phyloP scores from a whole-genome alignment of 2,797 vertebrate genomes.

The Nyctibius grandis region DNA sequence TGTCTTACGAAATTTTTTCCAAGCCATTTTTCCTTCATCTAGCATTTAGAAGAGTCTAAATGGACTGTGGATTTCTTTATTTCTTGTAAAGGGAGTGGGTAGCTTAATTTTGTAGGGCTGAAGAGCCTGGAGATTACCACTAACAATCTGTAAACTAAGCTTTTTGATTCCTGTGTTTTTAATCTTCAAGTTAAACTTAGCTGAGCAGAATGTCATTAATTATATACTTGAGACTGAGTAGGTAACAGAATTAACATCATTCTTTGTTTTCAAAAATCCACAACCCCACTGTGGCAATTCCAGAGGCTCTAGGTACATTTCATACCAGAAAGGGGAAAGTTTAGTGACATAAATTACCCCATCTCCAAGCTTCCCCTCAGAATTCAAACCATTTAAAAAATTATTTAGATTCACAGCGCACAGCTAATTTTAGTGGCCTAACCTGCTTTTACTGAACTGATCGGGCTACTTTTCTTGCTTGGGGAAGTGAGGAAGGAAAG shows the following conservation, averaged over 20 bases:
- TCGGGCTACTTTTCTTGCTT: background rate
- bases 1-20: background rate
- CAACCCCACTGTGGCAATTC: background rate
- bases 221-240: background rate
- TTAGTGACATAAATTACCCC: background rate
- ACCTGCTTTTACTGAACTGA: background rate
- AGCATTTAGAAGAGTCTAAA: background rate
- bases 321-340: background rate
- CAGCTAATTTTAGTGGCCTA: background rate
- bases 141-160: background rate
- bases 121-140: background rate
- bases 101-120: background rate
- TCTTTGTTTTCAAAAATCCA: background rate
- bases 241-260: background rate
- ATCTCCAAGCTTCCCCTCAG: background rate
- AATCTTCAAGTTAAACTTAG: background rate
- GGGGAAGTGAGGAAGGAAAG: background rate
- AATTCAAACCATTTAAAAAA: background rate
- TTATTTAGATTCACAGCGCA: background rate
- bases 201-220: background rate
- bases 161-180: background rate
- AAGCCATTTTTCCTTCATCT: background rate
- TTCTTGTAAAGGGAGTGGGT: background rate
- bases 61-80: conserved; percentile 16
- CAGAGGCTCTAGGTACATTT: background rate